Evolutionary conservation across 2,797 vertebrate genomes (phyloP).

Genomic region (Sebastes hubbsi): DNA sequence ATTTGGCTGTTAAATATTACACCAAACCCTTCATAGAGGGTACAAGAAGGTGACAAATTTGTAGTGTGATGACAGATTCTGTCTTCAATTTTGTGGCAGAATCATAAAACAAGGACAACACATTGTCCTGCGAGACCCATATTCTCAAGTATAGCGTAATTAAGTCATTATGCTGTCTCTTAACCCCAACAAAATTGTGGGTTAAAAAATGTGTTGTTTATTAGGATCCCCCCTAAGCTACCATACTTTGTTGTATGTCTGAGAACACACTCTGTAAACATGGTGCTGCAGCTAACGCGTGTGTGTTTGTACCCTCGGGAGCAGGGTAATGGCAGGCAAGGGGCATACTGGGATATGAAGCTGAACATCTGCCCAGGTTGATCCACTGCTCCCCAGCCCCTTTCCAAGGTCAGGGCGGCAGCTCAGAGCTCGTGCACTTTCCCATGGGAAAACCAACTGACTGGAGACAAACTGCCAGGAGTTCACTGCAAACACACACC

Average conservation of each 20-base stretch:
- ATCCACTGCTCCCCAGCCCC: slow-evolving; percentile 8
- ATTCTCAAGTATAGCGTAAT: slow-evolving; percentile 8
- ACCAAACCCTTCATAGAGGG: neutral
- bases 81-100: neutral
- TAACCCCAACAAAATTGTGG: neutral
- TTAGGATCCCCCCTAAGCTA: neutral
- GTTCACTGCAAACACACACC: slow-evolving; percentile 68
- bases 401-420: slow-evolving; percentile 51
- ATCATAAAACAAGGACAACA: neutral
- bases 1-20: slow-evolving; percentile 13
- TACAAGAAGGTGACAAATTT: neutral
- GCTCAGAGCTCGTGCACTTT: slow-evolving; percentile 30
- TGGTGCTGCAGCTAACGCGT: neutral
- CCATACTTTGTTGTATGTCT: neutral
- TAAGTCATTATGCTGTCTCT: neutral
- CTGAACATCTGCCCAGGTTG: slow-evolving; percentile 60
- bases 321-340: slow-evolving; percentile 10
- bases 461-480: slow-evolving; percentile 66
- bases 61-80: neutral
- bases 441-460: slow-evolving; percentile 64
- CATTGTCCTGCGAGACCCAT: neutral
- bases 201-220: slow-evolving; percentile 10
- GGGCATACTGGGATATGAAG: slow-evolving; percentile 40
- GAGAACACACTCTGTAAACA: neutral
- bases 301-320: neutral